Evolutionary conservation across 2,888 invertebrate genomes (phyloP).

Genomic region (Leptopilina drosophilae): DNA sequence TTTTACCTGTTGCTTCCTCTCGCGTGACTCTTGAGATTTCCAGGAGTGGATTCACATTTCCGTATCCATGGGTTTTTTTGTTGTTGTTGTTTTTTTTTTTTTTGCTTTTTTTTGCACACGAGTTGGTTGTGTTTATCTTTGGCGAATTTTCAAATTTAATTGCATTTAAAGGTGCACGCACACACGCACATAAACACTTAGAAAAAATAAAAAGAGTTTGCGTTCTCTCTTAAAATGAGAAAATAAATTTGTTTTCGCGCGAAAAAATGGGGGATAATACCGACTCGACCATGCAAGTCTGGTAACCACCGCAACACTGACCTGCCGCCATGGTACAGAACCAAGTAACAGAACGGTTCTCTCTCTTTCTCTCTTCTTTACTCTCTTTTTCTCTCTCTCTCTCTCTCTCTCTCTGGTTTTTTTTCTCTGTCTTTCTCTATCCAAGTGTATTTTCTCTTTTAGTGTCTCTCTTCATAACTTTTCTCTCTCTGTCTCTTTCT

Average conservation of each 20-base stretch:
- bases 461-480: no score
- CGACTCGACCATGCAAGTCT: constrained; percentile 48
- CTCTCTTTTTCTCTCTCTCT: no score
- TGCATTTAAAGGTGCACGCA: constrained; percentile 17
- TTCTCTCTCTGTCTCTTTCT: neutral
- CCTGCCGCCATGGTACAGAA: constrained; percentile 65
- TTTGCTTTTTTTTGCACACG: neutral
- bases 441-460: neutral
- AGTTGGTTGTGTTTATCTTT: constrained; percentile 4
- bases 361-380: neutral
- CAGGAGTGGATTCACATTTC: constrained; percentile 35
- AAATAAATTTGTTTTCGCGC: constrained; percentile 14
- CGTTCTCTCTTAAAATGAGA: constrained; percentile 5
- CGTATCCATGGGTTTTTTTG: constrained; percentile 27
- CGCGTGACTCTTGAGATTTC: constrained; percentile 27
- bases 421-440: neutral
- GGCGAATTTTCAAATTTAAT: constrained; percentile 20
- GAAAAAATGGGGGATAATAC: neutral
- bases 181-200: neutral
- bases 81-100: no score
- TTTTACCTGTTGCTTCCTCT: constrained; percentile 41
- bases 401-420: neutral
- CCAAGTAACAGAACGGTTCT: constrained; percentile 33
- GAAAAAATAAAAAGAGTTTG: neutral
- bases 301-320: constrained; percentile 70